Conservation (phyloP, 2,888 invertebrate genomes). For the Mimachlamys varia region DNA sequence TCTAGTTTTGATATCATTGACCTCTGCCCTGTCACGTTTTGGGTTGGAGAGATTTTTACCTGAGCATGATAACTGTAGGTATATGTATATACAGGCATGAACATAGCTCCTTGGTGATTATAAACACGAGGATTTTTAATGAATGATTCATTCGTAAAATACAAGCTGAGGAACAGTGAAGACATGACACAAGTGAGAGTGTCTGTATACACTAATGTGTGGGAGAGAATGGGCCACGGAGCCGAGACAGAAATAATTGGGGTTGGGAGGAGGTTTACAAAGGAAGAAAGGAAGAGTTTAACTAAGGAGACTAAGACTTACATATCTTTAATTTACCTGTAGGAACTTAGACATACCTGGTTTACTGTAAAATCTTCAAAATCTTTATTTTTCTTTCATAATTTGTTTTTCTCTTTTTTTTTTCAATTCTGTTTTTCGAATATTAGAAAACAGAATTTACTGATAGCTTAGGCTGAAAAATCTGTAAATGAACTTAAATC, state of each 20-base stretch:
- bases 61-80: slow-evolving; percentile 20
- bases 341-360: too few relatives aligned
- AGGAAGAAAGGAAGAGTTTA: not conserved
- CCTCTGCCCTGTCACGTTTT: not conserved
- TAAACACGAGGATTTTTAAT: slow-evolving; percentile 11
- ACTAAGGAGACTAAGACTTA: too few relatives aligned
- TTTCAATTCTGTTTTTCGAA: too few relatives aligned
- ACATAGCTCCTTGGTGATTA: not conserved
- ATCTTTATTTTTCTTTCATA: too few relatives aligned
- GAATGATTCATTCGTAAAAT: slow-evolving; percentile 19
- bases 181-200: not conserved
- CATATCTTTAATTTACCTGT: too few relatives aligned
- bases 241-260: not conserved
- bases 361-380: too few relatives aligned
- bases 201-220: not conserved
- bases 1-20: slow-evolving; percentile 24
- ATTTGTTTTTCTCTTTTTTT: too few relatives aligned
- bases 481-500: too few relatives aligned
- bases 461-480: too few relatives aligned
- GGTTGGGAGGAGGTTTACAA: not conserved
- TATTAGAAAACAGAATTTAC: too few relatives aligned
- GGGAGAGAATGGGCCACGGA: not conserved
- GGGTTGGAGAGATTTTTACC: not conserved
- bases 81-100: not conserved
- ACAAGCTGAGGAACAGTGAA: not conserved